Percentiles rank a stretch among this genome's conserved stretches.
Conservation (phyloP, 1,140 invertebrate genomes). For the Chlorops oryzae region DNA sequence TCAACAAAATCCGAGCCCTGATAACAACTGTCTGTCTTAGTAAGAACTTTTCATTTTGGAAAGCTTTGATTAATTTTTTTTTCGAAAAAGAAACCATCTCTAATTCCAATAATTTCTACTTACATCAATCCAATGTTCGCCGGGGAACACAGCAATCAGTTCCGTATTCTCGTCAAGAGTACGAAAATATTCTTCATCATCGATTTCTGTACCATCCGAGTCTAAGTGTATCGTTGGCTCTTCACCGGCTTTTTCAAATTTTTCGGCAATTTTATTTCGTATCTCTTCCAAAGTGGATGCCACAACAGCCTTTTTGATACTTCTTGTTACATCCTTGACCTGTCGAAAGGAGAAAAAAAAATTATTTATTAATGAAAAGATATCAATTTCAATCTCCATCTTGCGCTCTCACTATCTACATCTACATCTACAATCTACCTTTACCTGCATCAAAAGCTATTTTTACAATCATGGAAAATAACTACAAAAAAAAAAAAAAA, state of each 20-base stretch:
- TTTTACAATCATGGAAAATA: too few relatives aligned
- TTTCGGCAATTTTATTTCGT: conserved; percentile 61
- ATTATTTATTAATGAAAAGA: neutral
- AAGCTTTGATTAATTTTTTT: too few relatives aligned
- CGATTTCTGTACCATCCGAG: conserved; percentile 79
- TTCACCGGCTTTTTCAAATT: conserved; percentile 57
- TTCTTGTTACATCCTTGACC: conserved; percentile 60
- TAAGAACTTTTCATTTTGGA: too few relatives aligned
- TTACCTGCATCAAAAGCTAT: too few relatives aligned
- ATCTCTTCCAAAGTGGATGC: conserved; percentile 69
- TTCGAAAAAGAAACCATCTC: too few relatives aligned
- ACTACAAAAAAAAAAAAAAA: too few relatives aligned
- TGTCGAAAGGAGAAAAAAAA: conserved; percentile 13
- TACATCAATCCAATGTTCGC: conserved; percentile 64
- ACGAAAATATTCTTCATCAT: conserved; percentile 81
- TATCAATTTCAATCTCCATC: neutral
- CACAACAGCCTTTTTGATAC: conserved; percentile 72
- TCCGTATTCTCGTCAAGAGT: conserved; percentile 75
- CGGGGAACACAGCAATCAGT: conserved; percentile 68
- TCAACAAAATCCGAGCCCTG: too few relatives aligned
- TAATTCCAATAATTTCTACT: too few relatives aligned
- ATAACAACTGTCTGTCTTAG: too few relatives aligned
- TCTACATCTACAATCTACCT: too few relatives aligned
- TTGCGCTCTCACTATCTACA: too few relatives aligned
- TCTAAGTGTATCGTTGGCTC: conserved; percentile 70